Conservation (phyloP, 2,797 vertebrate species). For the Mormyrops boulengeri region DNA sequence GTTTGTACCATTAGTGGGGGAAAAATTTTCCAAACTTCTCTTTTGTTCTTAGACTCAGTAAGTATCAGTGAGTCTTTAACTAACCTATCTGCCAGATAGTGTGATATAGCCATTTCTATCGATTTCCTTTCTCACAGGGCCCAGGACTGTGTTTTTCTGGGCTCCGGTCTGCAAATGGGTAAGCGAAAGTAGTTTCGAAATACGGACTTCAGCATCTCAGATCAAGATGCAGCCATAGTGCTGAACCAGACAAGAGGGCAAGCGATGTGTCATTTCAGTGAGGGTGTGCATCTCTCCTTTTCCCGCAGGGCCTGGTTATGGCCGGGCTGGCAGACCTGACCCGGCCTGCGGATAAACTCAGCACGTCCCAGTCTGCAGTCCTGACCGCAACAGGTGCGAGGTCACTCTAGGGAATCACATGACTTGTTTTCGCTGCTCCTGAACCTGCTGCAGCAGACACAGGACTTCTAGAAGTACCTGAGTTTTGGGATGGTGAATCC, state of each 20-base stretch:
- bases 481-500: not conserved
- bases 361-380: conserved; percentile 73
- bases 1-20: not conserved
- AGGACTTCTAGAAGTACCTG: not conserved
- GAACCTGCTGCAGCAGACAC: not conserved
- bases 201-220: not conserved
- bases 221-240: not conserved
- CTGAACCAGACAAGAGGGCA: not conserved
- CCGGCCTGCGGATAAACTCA: conserved; percentile 78
- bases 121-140: conserved; percentile 53
- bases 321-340: conserved; percentile 79
- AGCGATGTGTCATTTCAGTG: not conserved
- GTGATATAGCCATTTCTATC: not conserved
- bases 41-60: not conserved
- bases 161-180: conserved; percentile 84
- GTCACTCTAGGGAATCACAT: not conserved
- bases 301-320: conserved; percentile 66
- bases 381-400: conserved; percentile 72
- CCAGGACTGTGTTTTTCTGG: conserved; percentile 84
- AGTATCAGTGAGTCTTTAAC: not conserved
- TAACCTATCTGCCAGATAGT: not conserved
- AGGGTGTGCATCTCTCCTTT: not conserved
- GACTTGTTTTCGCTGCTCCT: not conserved
- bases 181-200: conserved; percentile 36
- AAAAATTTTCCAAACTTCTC: not conserved